Percentiles rank a stretch among this genome's conserved stretches.
Evolutionary conservation across 2,888 invertebrate species (phyloP).

Genomic region (Drosophila borealis): DNA sequence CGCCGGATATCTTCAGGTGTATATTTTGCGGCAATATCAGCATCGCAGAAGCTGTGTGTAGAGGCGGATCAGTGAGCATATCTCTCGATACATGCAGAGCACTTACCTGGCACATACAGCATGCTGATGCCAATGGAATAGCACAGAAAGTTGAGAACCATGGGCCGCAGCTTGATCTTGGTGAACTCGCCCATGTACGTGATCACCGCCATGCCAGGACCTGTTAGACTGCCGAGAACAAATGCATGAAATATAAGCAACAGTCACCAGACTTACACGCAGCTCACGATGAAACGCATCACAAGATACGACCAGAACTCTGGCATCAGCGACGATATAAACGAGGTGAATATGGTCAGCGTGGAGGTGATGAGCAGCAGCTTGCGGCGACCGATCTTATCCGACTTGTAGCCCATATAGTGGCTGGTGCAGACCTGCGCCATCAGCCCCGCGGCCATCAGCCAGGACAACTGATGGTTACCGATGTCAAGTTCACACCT

Average conservation of each 20-base stretch:
- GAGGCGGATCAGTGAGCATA: not conserved
- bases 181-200: constrained; percentile 50
- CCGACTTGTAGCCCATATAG: constrained; percentile 44
- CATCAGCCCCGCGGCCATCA: constrained; percentile 23
- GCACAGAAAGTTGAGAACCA: constrained; percentile 12
- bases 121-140: constrained; percentile 36
- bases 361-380: constrained; percentile 15
- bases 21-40: constrained; percentile 14
- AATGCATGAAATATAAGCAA: not conserved
- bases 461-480: constrained; percentile 32
- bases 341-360: constrained; percentile 13
- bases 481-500: constrained; percentile 36
- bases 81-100: not conserved
- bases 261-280: constrained; percentile 33
- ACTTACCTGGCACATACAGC: constrained; percentile 47
- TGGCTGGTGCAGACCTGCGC: constrained; percentile 29
- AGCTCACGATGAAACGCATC: constrained; percentile 31
- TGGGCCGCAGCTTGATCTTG: constrained; percentile 22
- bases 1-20: not conserved
- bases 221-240: constrained; percentile 30
- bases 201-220: constrained; percentile 16
- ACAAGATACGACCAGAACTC: constrained; percentile 35
- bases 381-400: constrained; percentile 40
- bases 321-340: constrained; percentile 46
- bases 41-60: constrained; percentile 19